phyloP scores from a whole-genome alignment of 2,113 vertebrate genomes.

The Larimichthys polyactis region DNA sequence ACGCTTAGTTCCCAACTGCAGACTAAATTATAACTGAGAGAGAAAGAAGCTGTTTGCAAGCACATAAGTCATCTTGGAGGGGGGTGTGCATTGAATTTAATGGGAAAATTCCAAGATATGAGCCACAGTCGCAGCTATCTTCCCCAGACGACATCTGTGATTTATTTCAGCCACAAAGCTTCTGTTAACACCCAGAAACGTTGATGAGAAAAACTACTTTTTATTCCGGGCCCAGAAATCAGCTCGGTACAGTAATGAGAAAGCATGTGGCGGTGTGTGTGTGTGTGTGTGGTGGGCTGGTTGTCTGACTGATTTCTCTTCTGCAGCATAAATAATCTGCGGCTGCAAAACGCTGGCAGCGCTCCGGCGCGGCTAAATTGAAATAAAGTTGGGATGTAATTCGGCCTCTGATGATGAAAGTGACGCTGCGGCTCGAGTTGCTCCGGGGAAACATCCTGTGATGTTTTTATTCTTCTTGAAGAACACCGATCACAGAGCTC shows the following conservation, averaged over 20 bases:
- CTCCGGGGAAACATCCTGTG: not conserved
- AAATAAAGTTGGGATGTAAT: slow-evolving; percentile 29
- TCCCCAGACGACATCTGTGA: slow-evolving; percentile 25
- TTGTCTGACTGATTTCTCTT: slow-evolving; percentile 41
- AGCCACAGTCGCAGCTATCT: slow-evolving; percentile 15
- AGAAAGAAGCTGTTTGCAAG: slow-evolving; percentile 11
- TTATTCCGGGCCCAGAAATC: slow-evolving; percentile 15
- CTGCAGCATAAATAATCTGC: slow-evolving; percentile 37
- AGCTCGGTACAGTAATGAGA: not conserved
- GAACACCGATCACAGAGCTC: not conserved
- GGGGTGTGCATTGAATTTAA: slow-evolving; percentile 6
- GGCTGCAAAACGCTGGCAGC: slow-evolving; percentile 17
- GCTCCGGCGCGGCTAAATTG: slow-evolving; percentile 15
- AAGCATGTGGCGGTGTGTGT: not conserved
- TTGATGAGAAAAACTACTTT: slow-evolving; percentile 44
- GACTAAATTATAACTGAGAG: slow-evolving; percentile 11
- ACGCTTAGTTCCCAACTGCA: not conserved
- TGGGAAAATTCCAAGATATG: slow-evolving; percentile 17
- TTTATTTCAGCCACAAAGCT: slow-evolving; percentile 38
- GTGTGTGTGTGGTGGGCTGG: slow-evolving; percentile 10
- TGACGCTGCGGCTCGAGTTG: not conserved
- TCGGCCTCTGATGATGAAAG: slow-evolving; percentile 37
- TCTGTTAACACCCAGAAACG: slow-evolving; percentile 20
- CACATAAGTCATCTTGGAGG: not conserved
- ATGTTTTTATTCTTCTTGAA: not conserved